Base-by-base conservation (phyloP, 2,888 invertebrate genomes). In the Apocheima hispidaria region DNA sequence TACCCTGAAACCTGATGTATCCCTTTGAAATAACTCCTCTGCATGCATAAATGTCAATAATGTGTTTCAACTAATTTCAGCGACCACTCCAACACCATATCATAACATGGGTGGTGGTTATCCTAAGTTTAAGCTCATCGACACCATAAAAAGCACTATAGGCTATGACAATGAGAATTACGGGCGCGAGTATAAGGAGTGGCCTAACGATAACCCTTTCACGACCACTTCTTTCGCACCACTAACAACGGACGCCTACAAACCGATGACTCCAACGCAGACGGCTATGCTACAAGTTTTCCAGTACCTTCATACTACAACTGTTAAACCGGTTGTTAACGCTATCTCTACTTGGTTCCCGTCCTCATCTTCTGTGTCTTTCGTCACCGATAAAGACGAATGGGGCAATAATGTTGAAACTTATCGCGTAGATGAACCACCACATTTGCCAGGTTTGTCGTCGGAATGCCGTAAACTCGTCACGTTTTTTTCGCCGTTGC, bases 401-500 rank as follows among this genome's bases (percentile, higher is more conserved):
- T 92, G 92, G 92, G 90, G 87, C 63, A 91, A 90, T 88, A 88
- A 79, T 82, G 82, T 92, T 66, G 90, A 91, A 82, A 90, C 87
- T 67, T 92, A 92, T 82, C 92, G 92, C 65, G 92, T 92, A 80
- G 92, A 92, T 81, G 92, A 92, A 87, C 92, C 92, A 74, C 92
- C 92, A 71, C 92, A 92, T 82, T 86, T 81, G 79, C 85, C 92
- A 92, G 92, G 92, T 90, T 92, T 84, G 94, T 93, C 84, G 90
- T 87, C 79, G 88, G 88, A 90, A 86, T 88, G 86, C 84, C 86
- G 84, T 82, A 80, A 77, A 81, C 75, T 79, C 81, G 81, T 81
- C 83, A 80, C 81, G 69, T 83, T 83, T 84, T 75, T 74, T 83
- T 74, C 77, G 87, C 87, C 84, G 68, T 81, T 90, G 83, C 90